Base-by-base conservation (phyloP, 2,888 invertebrate species). In the Eilema depressum region DNA sequence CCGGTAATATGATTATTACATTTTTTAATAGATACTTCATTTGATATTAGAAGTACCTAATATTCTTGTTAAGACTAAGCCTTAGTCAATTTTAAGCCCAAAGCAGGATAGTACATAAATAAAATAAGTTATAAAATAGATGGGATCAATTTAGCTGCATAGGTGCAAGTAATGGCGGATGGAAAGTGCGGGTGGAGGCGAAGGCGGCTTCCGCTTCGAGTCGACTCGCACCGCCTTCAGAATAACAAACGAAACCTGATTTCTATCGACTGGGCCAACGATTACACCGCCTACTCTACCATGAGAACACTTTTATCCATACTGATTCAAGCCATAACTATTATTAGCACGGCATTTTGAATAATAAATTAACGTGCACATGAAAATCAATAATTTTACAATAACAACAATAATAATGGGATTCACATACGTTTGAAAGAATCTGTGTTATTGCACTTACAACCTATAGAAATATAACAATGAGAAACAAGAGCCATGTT, bases 221-320 rank as follows among this genome's bases (percentile, higher is more conserved):
- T 85, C 84, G 83, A 83, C 84, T 84, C 86, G 86, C 84, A 86
- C 91, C 92, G 91, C 94, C 92, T 91, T 89, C 93, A 89, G 95
- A 94, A 95, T 95, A 93, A 93, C 93, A 95, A 95, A 92, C 90
- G 92, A 91, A 95, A 94, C 95, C 95, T 93, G 95, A 95, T 95
- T 95, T 95, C 94, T 93, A 95, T 91, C 91, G 90, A 91, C 89
- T 89, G 89, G 91, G 89, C 91, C 87, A 89, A 86, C 88, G 88
- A 89, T 90, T 89, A 88, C 85, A 85, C 87, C 88, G 87, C 88
- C 88, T 86, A 88, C 89, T 85, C 78, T 75, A 67, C 82, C 80
- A 83, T 78, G 83, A 83, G 83, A 86, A 82, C 82, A 80, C 78
- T 82, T 84, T 79, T 75, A 78, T 77, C 76, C 75, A 78, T 82